Evolutionary conservation across 2,113 vertebrate genomes (phyloP), one percentile per base, ranked within the genome.

Genomic region (Cyprinus carpio): DNA sequence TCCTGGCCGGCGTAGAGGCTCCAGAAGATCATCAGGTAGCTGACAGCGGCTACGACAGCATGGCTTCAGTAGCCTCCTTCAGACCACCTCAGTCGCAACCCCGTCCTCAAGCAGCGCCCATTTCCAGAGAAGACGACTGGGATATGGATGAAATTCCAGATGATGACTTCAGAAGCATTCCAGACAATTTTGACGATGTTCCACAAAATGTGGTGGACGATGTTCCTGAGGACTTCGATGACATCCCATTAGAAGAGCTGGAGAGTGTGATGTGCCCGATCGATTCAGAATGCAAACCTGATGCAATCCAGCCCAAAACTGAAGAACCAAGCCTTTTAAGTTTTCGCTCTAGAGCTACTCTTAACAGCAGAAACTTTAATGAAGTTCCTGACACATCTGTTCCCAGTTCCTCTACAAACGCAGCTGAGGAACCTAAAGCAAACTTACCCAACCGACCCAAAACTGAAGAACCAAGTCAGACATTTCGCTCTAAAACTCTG

Each of bases 1-100:
- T 99, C 72, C 89, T 99, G 90, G 97, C 96, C 86, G 94, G 94
- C 92, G 91, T 98, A 84, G 92, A 95, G 88, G 94, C 93, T 87
- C 94, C 90, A 84, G 92, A 93, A 65, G 94, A 92, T 62, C 83
- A 91, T 87, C 91, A 90, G 79, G 91, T 92, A 23, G 88, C 88
- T 74, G 90, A 88, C 78, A 96, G 84, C 11, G 40, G 67, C 64
- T 40, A 93, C 18, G 89, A 87, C 37, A 90, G 86, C 43, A 79
- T 90, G 51, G 62, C 74, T 10, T 90, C 83, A 7, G 71, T 69
- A 76, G 85, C 78, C 31, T 89, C 87, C 23, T 89, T 29, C 0
- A 90, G 87, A 85, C 51, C 25, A 11, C 4, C 69, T 34, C 27
- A 64, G 3, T 62, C n/a, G 2, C 76, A 87, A 23, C 75, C 56